Percentiles rank a stretch among this genome's conserved stretches.
These are phyloP conservation scores for Varanus komodoensis DNA, from an alignment of 2,113 vertebrate genomes.

Conservation along the genomic window DNA sequence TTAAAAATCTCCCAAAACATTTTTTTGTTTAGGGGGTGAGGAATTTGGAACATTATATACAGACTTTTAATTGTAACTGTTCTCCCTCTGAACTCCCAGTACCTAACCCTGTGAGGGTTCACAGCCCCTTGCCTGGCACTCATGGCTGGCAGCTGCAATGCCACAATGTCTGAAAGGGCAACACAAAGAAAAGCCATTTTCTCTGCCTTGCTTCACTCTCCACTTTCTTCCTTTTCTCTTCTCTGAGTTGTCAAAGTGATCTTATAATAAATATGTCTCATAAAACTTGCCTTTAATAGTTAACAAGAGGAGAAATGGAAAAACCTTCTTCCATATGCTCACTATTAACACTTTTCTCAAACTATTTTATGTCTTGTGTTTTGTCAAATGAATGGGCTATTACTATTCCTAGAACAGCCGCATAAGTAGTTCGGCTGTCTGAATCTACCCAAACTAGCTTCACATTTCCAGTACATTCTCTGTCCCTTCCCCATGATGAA, in stretches of 20 bases:
- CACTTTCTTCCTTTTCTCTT: not conserved
- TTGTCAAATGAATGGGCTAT: constrained; percentile 2
- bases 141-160: too few relatives aligned
- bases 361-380: constrained; percentile 1
- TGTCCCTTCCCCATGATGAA: not conserved
- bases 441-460: not conserved
- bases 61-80: not conserved
- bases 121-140: too few relatives aligned
- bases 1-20: not conserved
- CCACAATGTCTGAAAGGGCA: not conserved
- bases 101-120: too few relatives aligned
- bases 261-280: constrained; percentile 6
- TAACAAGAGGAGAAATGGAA: constrained; percentile 8
- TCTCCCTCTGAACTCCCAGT: not conserved
- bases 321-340: constrained; percentile 12
- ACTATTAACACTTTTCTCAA: constrained; percentile 14
- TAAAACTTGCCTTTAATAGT: constrained; percentile 14
- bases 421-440: not conserved
- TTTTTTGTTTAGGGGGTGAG: not conserved
- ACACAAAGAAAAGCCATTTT: not conserved
- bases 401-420: not conserved
- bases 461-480: not conserved
- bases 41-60: too few relatives aligned
- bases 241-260: not conserved
- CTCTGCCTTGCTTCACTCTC: not conserved